Conservation (phyloP, 2,888 invertebrate genomes). For the Leucania comma region DNA sequence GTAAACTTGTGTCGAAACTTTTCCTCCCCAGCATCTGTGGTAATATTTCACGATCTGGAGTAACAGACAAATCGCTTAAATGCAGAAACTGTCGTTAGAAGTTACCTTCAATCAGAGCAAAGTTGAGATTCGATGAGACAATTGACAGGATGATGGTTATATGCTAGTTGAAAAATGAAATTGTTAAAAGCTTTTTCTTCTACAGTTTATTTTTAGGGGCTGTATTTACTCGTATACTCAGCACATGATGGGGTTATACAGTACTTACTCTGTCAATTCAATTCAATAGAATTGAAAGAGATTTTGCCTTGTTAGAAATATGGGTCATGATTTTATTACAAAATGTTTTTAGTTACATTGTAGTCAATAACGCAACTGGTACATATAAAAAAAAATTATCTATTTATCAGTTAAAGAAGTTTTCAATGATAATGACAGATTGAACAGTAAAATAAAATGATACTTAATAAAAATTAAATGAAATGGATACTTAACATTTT, state of each 20-base stretch:
- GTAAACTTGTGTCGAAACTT: constrained; percentile 5
- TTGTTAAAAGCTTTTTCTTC: background rate
- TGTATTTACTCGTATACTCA: background rate
- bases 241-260: background rate
- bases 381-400: background rate
- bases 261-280: no score
- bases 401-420: background rate
- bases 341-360: background rate
- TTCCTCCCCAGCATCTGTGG: constrained; percentile 7
- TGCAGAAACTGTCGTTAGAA: constrained; percentile 19
- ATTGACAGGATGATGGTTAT: background rate
- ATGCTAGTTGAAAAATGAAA: background rate
- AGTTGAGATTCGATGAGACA: background rate
- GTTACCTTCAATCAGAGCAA: constrained; percentile 2
- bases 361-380: background rate
- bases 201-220: background rate
- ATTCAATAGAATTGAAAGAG: background rate
- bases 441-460: background rate
- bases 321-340: background rate
- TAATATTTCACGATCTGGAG: constrained; percentile 30
- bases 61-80: constrained; percentile 18
- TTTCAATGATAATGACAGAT: background rate
- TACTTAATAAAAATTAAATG: background rate
- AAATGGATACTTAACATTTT: constrained; percentile 16
- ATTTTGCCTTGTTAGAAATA: background rate